Evolutionary conservation across 2,113 vertebrate genomes (phyloP).

Genomic region (Salvelinus fontinalis): DNA sequence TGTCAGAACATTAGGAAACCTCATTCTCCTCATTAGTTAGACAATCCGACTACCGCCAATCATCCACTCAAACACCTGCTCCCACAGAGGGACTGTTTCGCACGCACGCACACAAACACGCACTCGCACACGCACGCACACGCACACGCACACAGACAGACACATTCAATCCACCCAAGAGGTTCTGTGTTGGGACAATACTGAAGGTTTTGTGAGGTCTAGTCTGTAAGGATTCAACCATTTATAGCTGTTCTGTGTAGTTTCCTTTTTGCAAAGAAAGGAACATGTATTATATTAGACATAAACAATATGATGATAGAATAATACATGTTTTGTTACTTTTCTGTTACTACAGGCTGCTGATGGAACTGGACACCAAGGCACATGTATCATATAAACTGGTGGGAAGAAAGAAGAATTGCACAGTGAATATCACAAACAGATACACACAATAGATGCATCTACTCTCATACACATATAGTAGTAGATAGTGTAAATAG

Average conservation of each 20-base stretch:
- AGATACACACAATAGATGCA: neutral
- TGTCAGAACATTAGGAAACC: conserved; percentile 58
- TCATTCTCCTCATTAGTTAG: conserved; percentile 52
- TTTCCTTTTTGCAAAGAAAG: no score
- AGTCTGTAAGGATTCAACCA: neutral
- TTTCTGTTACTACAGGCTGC: neutral
- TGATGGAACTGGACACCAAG: neutral
- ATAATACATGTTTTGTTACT: neutral
- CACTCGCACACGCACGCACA: no score
- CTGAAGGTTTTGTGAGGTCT: neutral
- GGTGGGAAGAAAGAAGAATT: neutral
- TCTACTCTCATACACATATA: neutral
- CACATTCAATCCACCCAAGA: neutral
- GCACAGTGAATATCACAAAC: neutral
- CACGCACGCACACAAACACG: neutral
- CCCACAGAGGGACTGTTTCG: conserved; percentile 27
- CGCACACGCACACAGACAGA: conserved; percentile 1
- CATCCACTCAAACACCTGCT: conserved; percentile 76
- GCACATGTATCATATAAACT: neutral
- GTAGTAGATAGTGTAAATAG: neutral
- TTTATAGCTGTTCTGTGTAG: no score
- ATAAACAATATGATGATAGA: no score
- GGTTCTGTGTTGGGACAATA: neutral
- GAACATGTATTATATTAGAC: no score
- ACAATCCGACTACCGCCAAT: conserved; percentile 65